Conservation (phyloP, 2,113 vertebrate genomes). For the Corydoras sp. region DNA sequence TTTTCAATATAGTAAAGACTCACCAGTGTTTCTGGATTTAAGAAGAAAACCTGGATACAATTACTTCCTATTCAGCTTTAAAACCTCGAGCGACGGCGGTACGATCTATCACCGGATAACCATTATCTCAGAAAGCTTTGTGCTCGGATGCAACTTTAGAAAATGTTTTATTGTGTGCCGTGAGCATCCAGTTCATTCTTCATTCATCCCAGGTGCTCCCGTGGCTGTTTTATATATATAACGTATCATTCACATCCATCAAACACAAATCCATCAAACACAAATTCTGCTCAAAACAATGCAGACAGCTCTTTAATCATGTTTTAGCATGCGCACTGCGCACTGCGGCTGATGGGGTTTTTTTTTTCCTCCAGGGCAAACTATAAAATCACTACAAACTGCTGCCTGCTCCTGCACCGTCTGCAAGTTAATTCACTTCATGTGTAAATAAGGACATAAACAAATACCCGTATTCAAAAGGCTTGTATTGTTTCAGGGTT, state of each 20-base stretch:
- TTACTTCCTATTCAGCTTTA: not conserved
- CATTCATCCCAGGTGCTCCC: not conserved
- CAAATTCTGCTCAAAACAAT: not conserved
- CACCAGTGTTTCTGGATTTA: too few relatives aligned
- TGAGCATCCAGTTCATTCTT: conserved; percentile 5
- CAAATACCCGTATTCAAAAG: too few relatives aligned
- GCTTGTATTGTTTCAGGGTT: too few relatives aligned
- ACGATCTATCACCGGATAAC: not conserved
- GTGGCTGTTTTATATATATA: not conserved
- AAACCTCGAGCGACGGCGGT: too few relatives aligned
- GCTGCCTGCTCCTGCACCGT: too few relatives aligned
- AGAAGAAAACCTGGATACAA: not conserved
- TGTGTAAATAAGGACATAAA: too few relatives aligned
- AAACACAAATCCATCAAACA: not conserved
- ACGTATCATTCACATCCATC: not conserved
- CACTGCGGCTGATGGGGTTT: not conserved
- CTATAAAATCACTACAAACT: too few relatives aligned
- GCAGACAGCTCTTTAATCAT: not conserved
- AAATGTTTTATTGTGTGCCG: conserved; percentile 1
- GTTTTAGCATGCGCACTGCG: not conserved
- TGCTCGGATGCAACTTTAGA: not conserved
- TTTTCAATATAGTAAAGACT: too few relatives aligned
- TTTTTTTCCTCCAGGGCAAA: not conserved
- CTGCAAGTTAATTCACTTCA: too few relatives aligned
- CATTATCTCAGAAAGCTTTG: not conserved